Evolutionary conservation across 2,113 vertebrate genomes (phyloP), one percentile per base, ranked within the genome.

Genomic region (Muntiacus muntjak): DNA sequence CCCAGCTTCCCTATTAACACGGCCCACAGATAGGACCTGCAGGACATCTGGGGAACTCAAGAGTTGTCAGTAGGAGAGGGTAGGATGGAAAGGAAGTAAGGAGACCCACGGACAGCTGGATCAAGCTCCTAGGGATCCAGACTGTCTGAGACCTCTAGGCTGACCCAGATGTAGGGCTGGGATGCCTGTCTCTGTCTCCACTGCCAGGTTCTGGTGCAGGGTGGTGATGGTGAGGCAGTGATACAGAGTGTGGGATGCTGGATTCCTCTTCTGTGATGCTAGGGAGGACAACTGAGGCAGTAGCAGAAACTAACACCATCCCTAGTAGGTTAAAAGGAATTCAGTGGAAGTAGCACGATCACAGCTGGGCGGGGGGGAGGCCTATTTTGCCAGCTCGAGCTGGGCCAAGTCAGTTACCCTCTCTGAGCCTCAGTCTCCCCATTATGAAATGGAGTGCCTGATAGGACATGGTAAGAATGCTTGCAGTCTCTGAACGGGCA

Each of bases 1-100:
- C 64, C 91, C 93, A 94, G 79, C 64, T 97, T 98, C 94, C 23
- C 55, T 43, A 47, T 33, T 50, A 86, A 87, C 13, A 9, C 26
- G 16, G 12, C 13, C 5, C 1, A 82, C 33, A 10, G 50, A 45
- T 9, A 58, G 23, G 92, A 87, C 25, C 26, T 47, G 28, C 33
- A 25, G 26, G 36, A 60, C 50, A 6, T 55, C 60, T 43, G 60
- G 60, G 17, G 30, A 92, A 45, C 40, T 62, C 36, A 62, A 76
- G 67, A 40, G 21, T 1, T 0, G 50, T 47, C 21, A 71, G 64
- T 64, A 55, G 88, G 19, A 83, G 45, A 91, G 26, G 40, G 71
- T 13, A 57, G 45, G 71, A 50, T 60, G 45, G 47, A 83, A 93
- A 90, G 43, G 67, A 95, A 93, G 19, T 62, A 30, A 17, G n/a